phyloP scores from a whole-genome alignment of 23 tunicate species.

The Ciona savignyi region DNA sequence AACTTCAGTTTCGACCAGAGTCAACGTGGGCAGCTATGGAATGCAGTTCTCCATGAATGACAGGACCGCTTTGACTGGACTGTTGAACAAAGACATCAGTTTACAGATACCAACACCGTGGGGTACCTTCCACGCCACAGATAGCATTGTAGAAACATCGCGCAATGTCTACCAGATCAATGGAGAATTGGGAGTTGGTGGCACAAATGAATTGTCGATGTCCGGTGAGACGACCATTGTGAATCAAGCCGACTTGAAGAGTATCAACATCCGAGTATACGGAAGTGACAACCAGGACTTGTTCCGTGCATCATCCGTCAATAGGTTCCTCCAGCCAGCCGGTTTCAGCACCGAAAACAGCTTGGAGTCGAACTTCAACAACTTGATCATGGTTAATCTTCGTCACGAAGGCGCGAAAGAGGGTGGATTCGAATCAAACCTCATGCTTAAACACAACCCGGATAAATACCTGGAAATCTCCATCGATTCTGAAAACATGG shows the following conservation, averaged over 20 bases:
- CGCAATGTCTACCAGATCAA: slow-evolving; percentile 10
- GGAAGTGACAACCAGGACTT: slow-evolving; percentile 4
- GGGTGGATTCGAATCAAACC: slow-evolving; percentile 14
- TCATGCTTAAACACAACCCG: not conserved
- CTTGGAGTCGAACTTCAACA: slow-evolving; percentile 15
- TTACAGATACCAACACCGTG: slow-evolving; percentile 46
- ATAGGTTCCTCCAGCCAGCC: not conserved
- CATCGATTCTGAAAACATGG: slow-evolving; percentile 5
- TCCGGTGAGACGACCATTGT: slow-evolving; percentile 4
- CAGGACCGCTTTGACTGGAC: slow-evolving; percentile 6
- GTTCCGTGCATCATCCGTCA: not conserved
- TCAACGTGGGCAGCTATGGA: not conserved
- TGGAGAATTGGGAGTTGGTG: slow-evolving; percentile 13
- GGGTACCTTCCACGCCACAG: slow-evolving; percentile 13
- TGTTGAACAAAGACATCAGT: not conserved
- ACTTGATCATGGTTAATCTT: slow-evolving; percentile 6
- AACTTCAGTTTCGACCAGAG: not conserved
- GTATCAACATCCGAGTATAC: slow-evolving; percentile 4
- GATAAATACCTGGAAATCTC: not conserved
- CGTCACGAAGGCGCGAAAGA: slow-evolving; percentile 13
- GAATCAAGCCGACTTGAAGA: slow-evolving; percentile 21
- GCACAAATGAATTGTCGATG: slow-evolving; percentile 1
- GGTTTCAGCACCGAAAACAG: slow-evolving; percentile 16
- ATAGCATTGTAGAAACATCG: slow-evolving; percentile 15
- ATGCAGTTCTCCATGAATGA: slow-evolving; percentile 12